Evolutionary conservation across 1,140 invertebrate species (phyloP).

Genomic region (Aphis gossypii): DNA sequence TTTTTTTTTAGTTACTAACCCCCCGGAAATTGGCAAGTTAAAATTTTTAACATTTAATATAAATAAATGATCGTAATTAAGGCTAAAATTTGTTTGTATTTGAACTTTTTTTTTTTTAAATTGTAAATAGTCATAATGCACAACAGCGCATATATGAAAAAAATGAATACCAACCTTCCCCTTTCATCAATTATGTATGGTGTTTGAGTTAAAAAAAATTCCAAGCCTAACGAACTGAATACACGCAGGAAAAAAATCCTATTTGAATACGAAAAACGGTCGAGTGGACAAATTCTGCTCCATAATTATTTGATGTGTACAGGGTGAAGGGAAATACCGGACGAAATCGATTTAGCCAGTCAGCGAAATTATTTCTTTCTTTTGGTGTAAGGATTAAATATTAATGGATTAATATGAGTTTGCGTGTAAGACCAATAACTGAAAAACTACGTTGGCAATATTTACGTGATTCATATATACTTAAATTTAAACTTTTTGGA

Average conservation of each 20-base stretch:
- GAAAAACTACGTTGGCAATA: constrained; percentile 6
- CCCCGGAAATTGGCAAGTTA: neutral
- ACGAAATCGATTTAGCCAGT: constrained; percentile 48
- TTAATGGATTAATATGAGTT: constrained; percentile 51
- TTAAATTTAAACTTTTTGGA: neutral
- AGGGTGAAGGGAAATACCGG: neutral
- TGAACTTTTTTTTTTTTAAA: neutral
- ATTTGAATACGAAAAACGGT: constrained; percentile 54
- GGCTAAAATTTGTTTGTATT: neutral
- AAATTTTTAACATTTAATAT: neutral
- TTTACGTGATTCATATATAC: constrained; percentile 18
- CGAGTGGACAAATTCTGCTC: constrained; percentile 35
- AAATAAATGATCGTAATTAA: neutral
- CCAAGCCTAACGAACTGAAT: constrained; percentile 47
- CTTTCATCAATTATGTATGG: constrained; percentile 43
- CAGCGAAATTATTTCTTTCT: constrained; percentile 45
- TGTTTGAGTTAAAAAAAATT: constrained; percentile 47
- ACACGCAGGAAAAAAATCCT: constrained; percentile 15
- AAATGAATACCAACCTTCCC: neutral
- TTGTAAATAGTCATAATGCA: neutral
- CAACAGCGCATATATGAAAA: neutral
- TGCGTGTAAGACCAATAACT: neutral
- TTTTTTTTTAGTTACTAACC: neutral
- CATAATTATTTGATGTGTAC: constrained; percentile 53
- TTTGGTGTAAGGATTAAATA: neutral